A percentile compares a stretch with the other conserved stretches of the same genome.
Conservation (phyloP, 2,797 vertebrate genomes). For the Sebastiscus albofasciatus region DNA sequence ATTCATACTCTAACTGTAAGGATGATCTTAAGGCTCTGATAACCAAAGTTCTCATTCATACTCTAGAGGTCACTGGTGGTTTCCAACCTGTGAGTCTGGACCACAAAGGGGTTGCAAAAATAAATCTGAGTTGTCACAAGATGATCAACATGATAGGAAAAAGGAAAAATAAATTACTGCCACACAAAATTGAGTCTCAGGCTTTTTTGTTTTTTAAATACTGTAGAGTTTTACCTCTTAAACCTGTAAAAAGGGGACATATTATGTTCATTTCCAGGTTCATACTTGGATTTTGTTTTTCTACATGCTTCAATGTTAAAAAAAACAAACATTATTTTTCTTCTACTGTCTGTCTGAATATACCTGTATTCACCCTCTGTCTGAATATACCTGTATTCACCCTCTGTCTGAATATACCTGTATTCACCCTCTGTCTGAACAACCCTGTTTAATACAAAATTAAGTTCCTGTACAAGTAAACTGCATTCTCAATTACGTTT, state of each 20-base stretch:
- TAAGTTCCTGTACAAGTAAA: too few relatives aligned
- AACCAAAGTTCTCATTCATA: not conserved
- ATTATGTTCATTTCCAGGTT: too few relatives aligned
- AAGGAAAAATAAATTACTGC: not conserved
- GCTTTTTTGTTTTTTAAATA: not conserved
- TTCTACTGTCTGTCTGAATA: too few relatives aligned
- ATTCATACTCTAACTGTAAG: not conserved
- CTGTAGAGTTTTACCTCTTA: not conserved
- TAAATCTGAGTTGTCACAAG: not conserved
- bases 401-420: too few relatives aligned
- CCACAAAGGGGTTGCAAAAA: not conserved
- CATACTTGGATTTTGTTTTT: too few relatives aligned
- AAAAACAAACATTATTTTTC: too few relatives aligned
- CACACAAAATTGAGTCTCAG: not conserved
- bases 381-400: too few relatives aligned
- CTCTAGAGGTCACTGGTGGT: not conserved
- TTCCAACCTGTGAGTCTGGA: not conserved
- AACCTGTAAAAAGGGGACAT: not conserved
- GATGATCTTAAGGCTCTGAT: not conserved
- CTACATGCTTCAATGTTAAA: too few relatives aligned
- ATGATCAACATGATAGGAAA: not conserved
- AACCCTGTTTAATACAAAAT: too few relatives aligned
- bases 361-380: too few relatives aligned
- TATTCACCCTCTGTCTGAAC: too few relatives aligned
- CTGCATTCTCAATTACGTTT: too few relatives aligned